Conservation (phyloP, 1,140 invertebrate species). For the Apocrypta bakeri region DNA sequence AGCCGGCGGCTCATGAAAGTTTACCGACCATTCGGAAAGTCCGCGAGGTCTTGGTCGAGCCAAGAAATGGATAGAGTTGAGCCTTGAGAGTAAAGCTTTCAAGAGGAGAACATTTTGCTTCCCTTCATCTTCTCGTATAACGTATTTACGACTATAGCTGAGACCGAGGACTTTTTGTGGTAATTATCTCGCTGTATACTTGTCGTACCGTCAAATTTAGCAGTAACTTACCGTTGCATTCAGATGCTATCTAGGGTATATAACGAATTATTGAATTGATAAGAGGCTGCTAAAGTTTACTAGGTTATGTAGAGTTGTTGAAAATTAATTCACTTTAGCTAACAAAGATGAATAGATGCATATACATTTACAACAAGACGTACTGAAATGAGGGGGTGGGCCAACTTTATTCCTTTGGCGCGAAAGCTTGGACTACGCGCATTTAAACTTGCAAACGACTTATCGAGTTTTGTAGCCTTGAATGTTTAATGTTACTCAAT, state of each 20-base stretch:
- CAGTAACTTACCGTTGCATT: no score
- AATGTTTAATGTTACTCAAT: background rate
- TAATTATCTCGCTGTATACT: conserved; percentile 29
- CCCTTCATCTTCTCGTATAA: conserved; percentile 20
- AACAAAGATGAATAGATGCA: background rate
- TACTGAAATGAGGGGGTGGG: background rate
- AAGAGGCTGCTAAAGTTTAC: no score
- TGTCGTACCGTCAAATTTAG: background rate
- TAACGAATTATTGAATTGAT: no score
- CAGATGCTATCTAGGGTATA: no score
- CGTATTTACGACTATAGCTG: conserved; percentile 46
- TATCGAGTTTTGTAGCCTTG: background rate
- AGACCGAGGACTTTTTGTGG: background rate
- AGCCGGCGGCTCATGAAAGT: conserved; percentile 46
- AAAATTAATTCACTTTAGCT: background rate
- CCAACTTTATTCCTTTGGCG: background rate
- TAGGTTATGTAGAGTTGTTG: background rate
- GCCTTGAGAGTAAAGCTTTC: conserved; percentile 31
- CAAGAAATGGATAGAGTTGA: conserved; percentile 21
- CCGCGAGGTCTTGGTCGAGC: conserved; percentile 12
- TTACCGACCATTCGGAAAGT: conserved; percentile 49
- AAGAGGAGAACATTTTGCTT: conserved; percentile 29
- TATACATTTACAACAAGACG: no score
- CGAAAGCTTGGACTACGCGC: background rate
- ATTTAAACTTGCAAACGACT: background rate